Percentiles rank a stretch among this genome's conserved stretches.
These are phyloP conservation scores for Melanchra persicariae DNA, from an alignment of 2,888 invertebrate genomes.

Conservation along the genomic window DNA sequence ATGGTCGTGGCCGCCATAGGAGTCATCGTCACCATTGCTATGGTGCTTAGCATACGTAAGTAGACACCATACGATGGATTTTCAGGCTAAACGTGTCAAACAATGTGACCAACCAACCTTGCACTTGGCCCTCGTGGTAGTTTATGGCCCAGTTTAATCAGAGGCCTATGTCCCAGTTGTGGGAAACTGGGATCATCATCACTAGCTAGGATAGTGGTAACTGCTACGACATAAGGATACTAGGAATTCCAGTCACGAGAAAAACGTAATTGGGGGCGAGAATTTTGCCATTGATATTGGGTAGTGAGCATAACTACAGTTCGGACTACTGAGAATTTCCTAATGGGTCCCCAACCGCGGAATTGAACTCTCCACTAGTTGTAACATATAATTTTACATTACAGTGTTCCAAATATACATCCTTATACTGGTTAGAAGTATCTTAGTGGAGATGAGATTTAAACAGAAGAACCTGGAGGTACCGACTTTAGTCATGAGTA, in stretches of 20 bases:
- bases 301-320: neutral
- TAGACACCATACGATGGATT: constrained; percentile 9
- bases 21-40: constrained; percentile 70
- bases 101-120: neutral
- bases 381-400: constrained; percentile 40
- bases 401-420: constrained; percentile 81
- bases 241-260: neutral
- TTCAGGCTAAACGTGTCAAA: neutral
- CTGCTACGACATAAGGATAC: neutral
- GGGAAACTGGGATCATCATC: no score
- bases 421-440: constrained; percentile 78
- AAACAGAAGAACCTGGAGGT: constrained; percentile 62
- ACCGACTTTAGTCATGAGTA: constrained; percentile 68
- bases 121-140: neutral
- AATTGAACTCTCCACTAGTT: neutral
- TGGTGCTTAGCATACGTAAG: constrained; percentile 76
- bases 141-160: neutral
- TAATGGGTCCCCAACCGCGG: neutral
- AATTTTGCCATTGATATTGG: neutral
- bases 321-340: neutral
- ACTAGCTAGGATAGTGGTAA: neutral
- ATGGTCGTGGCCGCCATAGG: constrained; percentile 77
- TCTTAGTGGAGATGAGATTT: constrained; percentile 77
- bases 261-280: neutral
- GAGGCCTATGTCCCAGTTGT: neutral